Conservation (phyloP, 2,888 invertebrate species). For the Amphipyra tragopoginis region DNA sequence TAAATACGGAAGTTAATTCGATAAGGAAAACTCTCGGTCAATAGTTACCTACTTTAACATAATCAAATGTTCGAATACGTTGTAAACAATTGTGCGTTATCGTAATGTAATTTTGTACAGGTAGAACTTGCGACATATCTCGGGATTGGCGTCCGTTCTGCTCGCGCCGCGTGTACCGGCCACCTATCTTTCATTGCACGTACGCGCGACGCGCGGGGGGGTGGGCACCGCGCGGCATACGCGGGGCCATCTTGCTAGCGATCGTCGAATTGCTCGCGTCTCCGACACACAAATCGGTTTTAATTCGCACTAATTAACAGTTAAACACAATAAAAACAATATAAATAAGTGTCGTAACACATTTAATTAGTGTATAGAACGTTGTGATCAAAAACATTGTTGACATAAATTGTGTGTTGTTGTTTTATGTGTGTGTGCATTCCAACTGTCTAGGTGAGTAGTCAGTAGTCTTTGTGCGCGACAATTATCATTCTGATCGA, state of each 20-base stretch:
- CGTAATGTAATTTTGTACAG: slow-evolving; percentile 1
- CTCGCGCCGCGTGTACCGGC: slow-evolving; percentile 74
- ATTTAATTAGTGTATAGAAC: slow-evolving; percentile 66
- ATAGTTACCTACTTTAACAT: too few species aligned
- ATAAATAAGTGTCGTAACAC: slow-evolving; percentile 69
- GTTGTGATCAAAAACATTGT: slow-evolving; percentile 71
- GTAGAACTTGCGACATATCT: slow-evolving; percentile 64
- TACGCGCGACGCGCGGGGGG: slow-evolving; percentile 86
- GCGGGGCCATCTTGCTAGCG: slow-evolving; percentile 89
- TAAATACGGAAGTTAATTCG: too few species aligned
- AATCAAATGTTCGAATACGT: too few species aligned
- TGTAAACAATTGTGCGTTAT: too few species aligned
- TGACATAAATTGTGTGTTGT: slow-evolving; percentile 79
- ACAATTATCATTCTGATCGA: slow-evolving; percentile 90
- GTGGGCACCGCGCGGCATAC: slow-evolving; percentile 81
- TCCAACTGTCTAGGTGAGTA: slow-evolving; percentile 87
- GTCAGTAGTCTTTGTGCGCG: slow-evolving; percentile 87
- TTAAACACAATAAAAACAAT: slow-evolving; percentile 75
- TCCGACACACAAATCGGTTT: slow-evolving; percentile 82
- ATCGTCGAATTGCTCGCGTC: slow-evolving; percentile 87
- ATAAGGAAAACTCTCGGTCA: too few species aligned
- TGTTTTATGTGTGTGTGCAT: slow-evolving; percentile 86
- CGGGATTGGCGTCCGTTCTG: slow-evolving; percentile 70
- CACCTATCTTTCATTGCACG: slow-evolving; percentile 90
- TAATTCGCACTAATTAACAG: slow-evolving; percentile 88